Percentiles rank a stretch among this genome's conserved stretches.
Conservation (phyloP, 2,113 vertebrate species). For the Tilapia sparmanii region DNA sequence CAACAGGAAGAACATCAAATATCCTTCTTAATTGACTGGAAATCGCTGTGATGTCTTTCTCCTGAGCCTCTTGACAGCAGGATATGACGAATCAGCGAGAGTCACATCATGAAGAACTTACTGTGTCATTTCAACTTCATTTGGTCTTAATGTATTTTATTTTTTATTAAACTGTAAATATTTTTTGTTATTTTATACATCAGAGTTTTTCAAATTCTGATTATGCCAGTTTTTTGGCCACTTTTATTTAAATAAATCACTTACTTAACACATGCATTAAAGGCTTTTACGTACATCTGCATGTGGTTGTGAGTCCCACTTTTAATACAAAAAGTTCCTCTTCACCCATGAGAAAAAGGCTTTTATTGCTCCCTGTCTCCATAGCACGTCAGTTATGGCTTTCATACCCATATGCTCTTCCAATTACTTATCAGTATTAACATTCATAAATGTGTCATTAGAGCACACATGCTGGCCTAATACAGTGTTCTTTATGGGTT, state of each 20-base stretch:
- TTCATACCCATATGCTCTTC: slow-evolving; percentile 1
- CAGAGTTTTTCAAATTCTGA: background rate
- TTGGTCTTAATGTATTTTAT: background rate
- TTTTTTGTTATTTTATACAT: background rate
- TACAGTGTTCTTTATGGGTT: background rate
- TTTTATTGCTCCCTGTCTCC: background rate
- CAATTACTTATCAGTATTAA: slow-evolving; percentile 29
- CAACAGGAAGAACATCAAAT: background rate
- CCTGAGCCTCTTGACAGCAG: background rate
- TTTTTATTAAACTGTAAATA: background rate
- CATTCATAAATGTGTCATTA: slow-evolving; percentile 30
- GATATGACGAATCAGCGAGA: background rate
- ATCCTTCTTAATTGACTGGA: background rate
- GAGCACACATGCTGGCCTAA: background rate
- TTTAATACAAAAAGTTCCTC: slow-evolving; percentile 7
- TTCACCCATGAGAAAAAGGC: background rate
- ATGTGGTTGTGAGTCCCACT: background rate
- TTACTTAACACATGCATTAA: background rate
- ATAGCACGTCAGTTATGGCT: background rate
- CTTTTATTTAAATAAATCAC: background rate
- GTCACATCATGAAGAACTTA: background rate
- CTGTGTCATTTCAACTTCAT: background rate
- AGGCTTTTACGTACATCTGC: background rate
- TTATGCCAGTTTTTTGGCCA: background rate
- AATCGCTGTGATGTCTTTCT: background rate